Evolutionary conservation across 2,888 invertebrate genomes (phyloP).

Genomic region (Tubulanus polymorphus): DNA sequence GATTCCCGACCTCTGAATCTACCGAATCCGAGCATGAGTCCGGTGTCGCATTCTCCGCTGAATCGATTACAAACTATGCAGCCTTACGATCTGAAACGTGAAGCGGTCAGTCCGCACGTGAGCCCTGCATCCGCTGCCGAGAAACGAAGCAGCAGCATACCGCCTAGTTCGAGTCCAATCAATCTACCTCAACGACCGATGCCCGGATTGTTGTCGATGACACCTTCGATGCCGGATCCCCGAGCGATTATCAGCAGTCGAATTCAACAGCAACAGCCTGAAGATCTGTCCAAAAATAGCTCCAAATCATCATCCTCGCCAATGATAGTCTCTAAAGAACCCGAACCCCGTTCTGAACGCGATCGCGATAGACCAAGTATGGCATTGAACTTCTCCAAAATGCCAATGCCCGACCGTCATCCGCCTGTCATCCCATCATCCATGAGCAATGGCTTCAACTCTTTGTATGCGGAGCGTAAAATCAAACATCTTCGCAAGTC

Average conservation of each 20-base stretch:
- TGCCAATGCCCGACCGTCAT: constrained; percentile 15
- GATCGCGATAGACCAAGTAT: background rate
- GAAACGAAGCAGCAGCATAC: constrained; percentile 8
- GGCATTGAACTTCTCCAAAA: constrained; percentile 31
- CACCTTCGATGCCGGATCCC: background rate
- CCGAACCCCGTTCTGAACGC: background rate
- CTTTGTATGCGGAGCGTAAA: constrained; percentile 35
- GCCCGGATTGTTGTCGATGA: constrained; percentile 8
- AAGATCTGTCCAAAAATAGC: constrained; percentile 11
- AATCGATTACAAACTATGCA: constrained; percentile 92
- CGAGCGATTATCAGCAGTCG: background rate
- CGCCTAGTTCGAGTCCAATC: background rate
- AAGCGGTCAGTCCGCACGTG: constrained; percentile 27
- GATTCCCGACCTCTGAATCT: constrained; percentile 20
- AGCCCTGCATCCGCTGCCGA: constrained; percentile 24
- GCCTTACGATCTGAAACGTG: constrained; percentile 79
- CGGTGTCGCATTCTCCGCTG: constrained; percentile 70
- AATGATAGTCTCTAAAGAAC: constrained; percentile 6
- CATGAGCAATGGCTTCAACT: constrained; percentile 19
- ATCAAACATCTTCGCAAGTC: constrained; percentile 53
- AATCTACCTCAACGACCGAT: background rate
- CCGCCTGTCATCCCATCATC: background rate
- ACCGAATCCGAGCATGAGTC: constrained; percentile 52
- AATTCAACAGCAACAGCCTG: background rate
- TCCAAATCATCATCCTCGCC: constrained; percentile 10